Percentiles rank a stretch among this genome's conserved stretches.
phyloP scores from a whole-genome alignment of 2,797 vertebrate genomes.

The Bradypus variegatus region DNA sequence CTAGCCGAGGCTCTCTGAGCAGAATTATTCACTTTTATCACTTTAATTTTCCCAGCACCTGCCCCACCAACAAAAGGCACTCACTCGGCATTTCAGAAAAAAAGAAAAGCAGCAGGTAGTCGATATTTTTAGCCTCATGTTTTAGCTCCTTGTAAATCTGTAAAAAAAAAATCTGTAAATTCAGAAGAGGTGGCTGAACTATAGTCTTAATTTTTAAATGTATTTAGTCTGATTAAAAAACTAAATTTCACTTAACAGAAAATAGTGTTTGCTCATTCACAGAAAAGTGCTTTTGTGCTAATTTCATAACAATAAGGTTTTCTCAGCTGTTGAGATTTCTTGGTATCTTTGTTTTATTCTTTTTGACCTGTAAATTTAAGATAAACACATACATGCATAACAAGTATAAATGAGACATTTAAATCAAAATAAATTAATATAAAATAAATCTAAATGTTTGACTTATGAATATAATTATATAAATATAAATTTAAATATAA shows the following conservation, averaged over 20 bases:
- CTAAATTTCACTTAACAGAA: not conserved
- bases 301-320: not conserved
- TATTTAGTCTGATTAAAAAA: conserved; percentile 33
- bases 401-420: not conserved
- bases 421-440: not conserved
- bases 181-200: not conserved
- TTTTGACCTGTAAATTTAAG: not conserved
- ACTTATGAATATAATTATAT: not conserved
- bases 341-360: conserved; percentile 3
- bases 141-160: not conserved
- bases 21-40: not conserved
- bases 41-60: not conserved
- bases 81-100: conserved; percentile 37
- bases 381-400: not conserved
- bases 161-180: too few relatives aligned
- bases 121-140: not conserved
- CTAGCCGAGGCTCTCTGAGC: too few relatives aligned
- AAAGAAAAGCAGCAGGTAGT: not conserved
- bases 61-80: not conserved
- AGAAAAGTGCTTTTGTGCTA: not conserved
- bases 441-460: not conserved
- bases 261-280: not conserved
- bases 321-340: not conserved
- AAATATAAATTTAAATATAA: not conserved
- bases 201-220: conserved; percentile 8